Evolutionary conservation across 1,140 invertebrate genomes (phyloP).

Genomic region (Ceratina calcarata): DNA sequence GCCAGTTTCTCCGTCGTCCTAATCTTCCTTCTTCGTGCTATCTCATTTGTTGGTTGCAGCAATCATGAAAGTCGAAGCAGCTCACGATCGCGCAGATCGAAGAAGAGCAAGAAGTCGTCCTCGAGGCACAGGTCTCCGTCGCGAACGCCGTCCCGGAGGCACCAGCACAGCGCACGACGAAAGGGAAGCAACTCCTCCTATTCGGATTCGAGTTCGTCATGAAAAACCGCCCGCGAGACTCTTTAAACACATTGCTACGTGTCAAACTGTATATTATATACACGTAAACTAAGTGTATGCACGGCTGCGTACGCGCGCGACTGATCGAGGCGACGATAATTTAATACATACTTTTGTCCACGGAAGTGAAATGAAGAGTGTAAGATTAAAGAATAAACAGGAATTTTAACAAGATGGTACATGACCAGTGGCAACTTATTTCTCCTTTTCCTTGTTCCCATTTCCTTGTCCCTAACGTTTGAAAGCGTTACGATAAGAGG

Average conservation of each 20-base stretch:
- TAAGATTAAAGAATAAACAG: constrained; percentile 25
- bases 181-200: constrained; percentile 73
- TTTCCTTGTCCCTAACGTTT: no score
- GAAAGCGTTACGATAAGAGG: neutral
- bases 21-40: neutral
- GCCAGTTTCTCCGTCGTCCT: constrained; percentile 10
- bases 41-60: constrained; percentile 49
- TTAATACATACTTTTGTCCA: constrained; percentile 55
- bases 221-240: constrained; percentile 23
- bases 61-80: constrained; percentile 75
- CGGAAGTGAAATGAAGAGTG: neutral
- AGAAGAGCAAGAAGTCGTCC: constrained; percentile 77
- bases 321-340: constrained; percentile 10
- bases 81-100: constrained; percentile 74
- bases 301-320: neutral
- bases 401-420: constrained; percentile 9
- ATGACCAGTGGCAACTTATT: neutral
- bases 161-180: constrained; percentile 67
- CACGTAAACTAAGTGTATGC: constrained; percentile 6
- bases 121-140: constrained; percentile 74
- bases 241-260: constrained; percentile 15
- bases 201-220: constrained; percentile 72
- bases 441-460: neutral
- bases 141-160: constrained; percentile 70
- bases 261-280: constrained; percentile 42